Evolutionary conservation across 2,113 vertebrate species (phyloP), one percentile per base, ranked within the genome.

Genomic region (Chionodraco myersi): DNA sequence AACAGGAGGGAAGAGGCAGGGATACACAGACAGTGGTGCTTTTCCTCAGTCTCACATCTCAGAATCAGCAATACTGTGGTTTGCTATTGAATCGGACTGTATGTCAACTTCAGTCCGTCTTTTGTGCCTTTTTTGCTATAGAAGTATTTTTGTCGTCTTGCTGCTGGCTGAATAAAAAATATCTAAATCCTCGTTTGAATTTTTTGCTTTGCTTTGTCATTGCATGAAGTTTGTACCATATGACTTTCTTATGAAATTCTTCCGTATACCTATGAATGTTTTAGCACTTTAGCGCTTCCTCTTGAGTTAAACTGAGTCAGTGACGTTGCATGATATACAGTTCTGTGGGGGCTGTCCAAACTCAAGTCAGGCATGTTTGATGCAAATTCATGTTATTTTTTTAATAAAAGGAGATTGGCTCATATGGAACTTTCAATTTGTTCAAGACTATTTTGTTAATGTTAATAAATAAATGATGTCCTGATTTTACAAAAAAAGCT

Each of bases 271-370:
- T 86, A 79, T 88, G 74, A 87, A 82, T 82, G 83, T 83, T 77
- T 83, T 68, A 77, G 88, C 89, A 88, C 91, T 93, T 87, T 83
- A 89, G 67, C 52, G 47, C 83, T 89, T 88, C 88, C 83, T 80
- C 77, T 79, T 13, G 7, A 77, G 66, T 59, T 45, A 4, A 73
- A 70, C 53, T 36, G 65, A 82, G 72, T 82, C 70, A 65, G 11
- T 74, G 75, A 77, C 60, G 0, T 9, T 36, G 59, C 45, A 72
- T 49, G 49, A 5, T 34, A 21, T 34, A 65, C 60, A 34, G 16
- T 52, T 48, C 1, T 6, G 36, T 23, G 26, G 34, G 30, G 77
- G 66, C 67, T 73, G 45, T 21, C 26, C 49, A 30, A 78, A 61
- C 13, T 49, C 16, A 11, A 63, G 73, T 44, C 63, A 6, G 44